Conservation (phyloP, 2,888 invertebrate genomes). For the Protophormia terraenovae region DNA sequence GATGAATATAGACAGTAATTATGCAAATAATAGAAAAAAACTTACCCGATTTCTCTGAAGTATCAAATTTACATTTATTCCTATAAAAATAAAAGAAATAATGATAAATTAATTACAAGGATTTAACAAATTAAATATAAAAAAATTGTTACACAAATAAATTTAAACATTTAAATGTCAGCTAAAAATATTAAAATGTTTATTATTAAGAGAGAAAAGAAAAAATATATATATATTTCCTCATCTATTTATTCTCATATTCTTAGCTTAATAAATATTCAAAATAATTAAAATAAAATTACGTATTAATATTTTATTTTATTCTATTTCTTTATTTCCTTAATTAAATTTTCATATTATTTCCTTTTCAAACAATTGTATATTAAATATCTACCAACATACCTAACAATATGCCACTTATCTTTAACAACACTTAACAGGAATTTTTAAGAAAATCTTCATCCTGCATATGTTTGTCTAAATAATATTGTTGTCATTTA, state of each 20-base stretch:
- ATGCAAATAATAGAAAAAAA: not conserved
- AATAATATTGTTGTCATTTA: not conserved
- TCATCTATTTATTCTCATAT: too few relatives aligned
- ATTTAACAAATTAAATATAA: too few relatives aligned
- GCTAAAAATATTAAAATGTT: too few relatives aligned
- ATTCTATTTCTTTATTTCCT: not conserved
- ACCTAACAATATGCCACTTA: not conserved
- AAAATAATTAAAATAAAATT: not conserved
- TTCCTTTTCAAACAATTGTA: not conserved
- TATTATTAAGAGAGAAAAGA: too few relatives aligned
- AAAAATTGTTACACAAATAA: too few relatives aligned
- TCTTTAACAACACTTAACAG: not conserved
- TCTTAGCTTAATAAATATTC: too few relatives aligned
- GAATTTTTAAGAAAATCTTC: not conserved
- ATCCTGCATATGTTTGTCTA: not conserved
- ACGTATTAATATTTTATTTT: not conserved
- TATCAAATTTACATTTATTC: not conserved
- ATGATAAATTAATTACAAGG: not conserved
- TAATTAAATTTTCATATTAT: not conserved
- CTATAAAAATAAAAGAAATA: not conserved
- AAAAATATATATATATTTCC: too few relatives aligned
- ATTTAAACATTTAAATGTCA: too few relatives aligned
- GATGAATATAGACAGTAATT: too few relatives aligned
- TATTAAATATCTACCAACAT: not conserved
- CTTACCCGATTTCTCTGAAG: not conserved